These are phyloP conservation scores for Lottia gigantea DNA, from an alignment of 2,888 invertebrate genomes.

Conservation along the genomic window DNA sequence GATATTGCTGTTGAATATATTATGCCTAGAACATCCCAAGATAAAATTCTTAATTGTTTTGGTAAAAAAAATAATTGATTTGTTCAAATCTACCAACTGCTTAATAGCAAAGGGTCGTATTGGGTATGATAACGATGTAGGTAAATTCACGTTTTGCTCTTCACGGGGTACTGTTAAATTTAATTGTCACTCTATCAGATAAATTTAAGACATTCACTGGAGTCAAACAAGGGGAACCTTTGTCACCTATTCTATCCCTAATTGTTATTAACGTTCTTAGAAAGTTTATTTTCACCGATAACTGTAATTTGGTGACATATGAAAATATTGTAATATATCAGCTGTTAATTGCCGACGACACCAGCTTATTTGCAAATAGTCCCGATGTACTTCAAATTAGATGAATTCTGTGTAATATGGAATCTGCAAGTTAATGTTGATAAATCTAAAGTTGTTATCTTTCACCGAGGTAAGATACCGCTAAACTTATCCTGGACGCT, in stretches of 20 bases:
- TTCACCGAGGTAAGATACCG: neutral
- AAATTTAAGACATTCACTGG: no score
- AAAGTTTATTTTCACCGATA: neutral
- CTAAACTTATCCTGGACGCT: neutral
- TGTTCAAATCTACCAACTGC: no score
- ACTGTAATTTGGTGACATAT: neutral
- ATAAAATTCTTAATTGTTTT: no score
- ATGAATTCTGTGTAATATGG: neutral
- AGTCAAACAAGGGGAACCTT: neutral
- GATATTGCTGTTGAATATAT: no score
- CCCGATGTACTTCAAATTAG: neutral
- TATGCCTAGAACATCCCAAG: no score
- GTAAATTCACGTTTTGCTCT: no score
- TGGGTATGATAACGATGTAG: no score
- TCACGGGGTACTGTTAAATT: no score
- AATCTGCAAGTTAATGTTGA: neutral
- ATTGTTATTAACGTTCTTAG: neutral
- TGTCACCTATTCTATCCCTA: neutral
- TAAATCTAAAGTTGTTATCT: neutral
- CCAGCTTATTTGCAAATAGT: neutral
- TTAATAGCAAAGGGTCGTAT: no score
- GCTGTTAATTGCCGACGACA: conserved; percentile 1
- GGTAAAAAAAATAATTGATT: no score
- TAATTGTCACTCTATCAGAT: no score
- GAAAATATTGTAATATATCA: neutral